Conservation (phyloP, 2,797 vertebrate species). For the Hydrophis major region DNA sequence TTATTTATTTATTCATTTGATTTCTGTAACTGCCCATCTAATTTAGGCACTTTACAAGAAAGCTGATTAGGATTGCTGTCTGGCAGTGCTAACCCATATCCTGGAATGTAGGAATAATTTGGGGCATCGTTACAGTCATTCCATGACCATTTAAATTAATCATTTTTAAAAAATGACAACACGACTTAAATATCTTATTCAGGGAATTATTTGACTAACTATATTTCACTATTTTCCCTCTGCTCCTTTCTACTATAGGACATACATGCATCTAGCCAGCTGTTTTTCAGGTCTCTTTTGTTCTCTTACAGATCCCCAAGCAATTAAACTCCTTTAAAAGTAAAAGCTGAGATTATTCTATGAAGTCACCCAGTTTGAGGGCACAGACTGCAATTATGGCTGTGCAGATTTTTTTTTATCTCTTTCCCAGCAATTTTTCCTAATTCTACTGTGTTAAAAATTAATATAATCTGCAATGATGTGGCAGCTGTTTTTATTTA, state of each 20-base stretch:
- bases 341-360: not conserved
- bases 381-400: not conserved
- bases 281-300: not conserved
- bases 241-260: not conserved
- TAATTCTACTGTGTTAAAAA: not conserved
- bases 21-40: not conserved
- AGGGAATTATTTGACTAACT: not conserved
- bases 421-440: not conserved
- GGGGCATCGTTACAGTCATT: not conserved
- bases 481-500: not conserved
- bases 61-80: not conserved
- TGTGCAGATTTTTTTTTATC: not conserved
- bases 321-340: not conserved
- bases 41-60: not conserved
- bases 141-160: not conserved
- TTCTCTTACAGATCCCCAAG: not conserved
- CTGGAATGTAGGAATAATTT: not conserved
- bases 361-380: not conserved
- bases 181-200: not conserved
- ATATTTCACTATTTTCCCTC: not conserved
- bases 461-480: not conserved
- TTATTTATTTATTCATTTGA: not conserved
- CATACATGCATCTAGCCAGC: not conserved
- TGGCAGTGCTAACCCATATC: not conserved
- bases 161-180: not conserved